Conservation (phyloP, 2,888 invertebrate genomes). For the Thysanoteuthis rhombus region DNA sequence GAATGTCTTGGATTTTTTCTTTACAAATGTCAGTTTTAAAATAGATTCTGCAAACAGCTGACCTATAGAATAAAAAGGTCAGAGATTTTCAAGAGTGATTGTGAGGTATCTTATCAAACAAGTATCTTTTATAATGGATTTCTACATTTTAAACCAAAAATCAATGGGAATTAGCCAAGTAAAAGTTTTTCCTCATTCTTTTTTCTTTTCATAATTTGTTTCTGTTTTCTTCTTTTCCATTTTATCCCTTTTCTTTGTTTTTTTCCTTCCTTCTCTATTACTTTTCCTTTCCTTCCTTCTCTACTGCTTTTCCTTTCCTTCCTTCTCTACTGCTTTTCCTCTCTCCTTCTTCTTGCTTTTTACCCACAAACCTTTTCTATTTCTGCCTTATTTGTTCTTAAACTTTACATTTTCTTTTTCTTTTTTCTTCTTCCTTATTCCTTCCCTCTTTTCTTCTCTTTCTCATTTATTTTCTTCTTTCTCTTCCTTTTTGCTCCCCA, state of each 20-base stretch:
- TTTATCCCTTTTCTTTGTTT: not conserved
- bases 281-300: not conserved
- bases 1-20: not conserved
- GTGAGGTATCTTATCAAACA: not conserved
- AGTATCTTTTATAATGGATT: not conserved
- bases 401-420: not conserved
- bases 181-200: not conserved
- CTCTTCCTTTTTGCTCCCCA: not conserved
- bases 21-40: not conserved
- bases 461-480: not conserved
- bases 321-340: not conserved
- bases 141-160: not conserved
- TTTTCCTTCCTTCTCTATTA: not conserved
- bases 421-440: not conserved
- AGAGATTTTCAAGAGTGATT: not conserved
- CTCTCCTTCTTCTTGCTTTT: not conserved
- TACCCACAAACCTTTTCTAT: not conserved
- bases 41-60: not conserved
- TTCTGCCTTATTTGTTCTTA: not conserved
- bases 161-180: not conserved
- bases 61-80: not conserved
- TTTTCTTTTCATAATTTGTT: not conserved
- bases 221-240: not conserved
- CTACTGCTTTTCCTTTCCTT: not conserved
- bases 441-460: not conserved